Conservation (phyloP, 2,113 vertebrate genomes). For the Lanius collurio region DNA sequence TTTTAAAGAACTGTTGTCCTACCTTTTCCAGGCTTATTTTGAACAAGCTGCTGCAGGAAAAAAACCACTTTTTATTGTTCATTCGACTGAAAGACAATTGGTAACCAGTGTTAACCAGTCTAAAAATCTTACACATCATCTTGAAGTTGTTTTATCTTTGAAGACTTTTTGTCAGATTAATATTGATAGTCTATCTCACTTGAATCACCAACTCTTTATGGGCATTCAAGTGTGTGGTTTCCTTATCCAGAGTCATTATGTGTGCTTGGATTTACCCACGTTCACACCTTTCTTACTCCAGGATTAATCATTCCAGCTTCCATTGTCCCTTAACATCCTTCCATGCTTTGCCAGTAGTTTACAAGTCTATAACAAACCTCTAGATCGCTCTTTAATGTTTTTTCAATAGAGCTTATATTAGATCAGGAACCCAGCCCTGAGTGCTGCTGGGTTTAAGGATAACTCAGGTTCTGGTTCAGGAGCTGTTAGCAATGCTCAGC, state of each 20-base stretch:
- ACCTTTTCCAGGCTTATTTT: not conserved
- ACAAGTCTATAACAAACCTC: not conserved
- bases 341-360: not conserved
- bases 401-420: not conserved
- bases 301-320: not conserved
- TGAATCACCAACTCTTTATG: not conserved
- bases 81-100: not conserved
- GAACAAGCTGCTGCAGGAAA: not conserved
- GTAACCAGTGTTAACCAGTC: not conserved
- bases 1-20: not conserved
- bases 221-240: not conserved
- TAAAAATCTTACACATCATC: not conserved
- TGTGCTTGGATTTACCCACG: not conserved
- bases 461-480: not conserved
- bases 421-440: not conserved
- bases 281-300: not conserved
- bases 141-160: not conserved
- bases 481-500: not conserved
- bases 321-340: not conserved
- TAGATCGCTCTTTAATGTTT: not conserved
- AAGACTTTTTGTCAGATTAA: not conserved
- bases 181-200: not conserved
- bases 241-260: not conserved
- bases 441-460: not conserved
- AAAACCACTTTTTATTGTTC: not conserved